Evolutionary conservation across 2,888 invertebrate species (phyloP), one percentile per base, ranked within the genome.

Genomic region (Tipula helvola): DNA sequence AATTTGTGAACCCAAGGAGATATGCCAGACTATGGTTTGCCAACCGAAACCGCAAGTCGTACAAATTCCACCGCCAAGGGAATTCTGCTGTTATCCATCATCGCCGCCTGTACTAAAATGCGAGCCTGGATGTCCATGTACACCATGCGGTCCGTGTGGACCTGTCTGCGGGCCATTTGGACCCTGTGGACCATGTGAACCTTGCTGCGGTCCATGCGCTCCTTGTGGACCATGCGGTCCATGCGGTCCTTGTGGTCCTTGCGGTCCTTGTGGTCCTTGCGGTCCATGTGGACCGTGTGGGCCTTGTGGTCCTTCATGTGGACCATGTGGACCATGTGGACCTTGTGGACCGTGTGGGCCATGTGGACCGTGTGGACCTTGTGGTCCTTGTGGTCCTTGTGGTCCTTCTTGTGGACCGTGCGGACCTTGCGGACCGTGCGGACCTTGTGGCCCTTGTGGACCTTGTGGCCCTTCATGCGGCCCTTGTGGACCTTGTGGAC

Each of bases 21-120:
- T 91, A 18, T 90, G 90, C 87, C 90, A 90, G 87, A 89, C 90
- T 13, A 89, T 91, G 86, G 88, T 91, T 71, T 91, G 91, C 86
- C 90, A 91, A 88, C 91, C 91, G 3, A 91, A 90, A 87, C 90
- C 91, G 0, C 91, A 91, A 88, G 89, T 89, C 0, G 88, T 91
- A 41, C 90, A 90, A 88, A 89, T 91, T 86, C 91, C 91, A n/a
- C 89, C 90, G n/a, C 90, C 91, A 3, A 88, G 88, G 12, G 90
- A 91, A 87, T 91, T 90, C 87, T 90, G 90, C 87, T 90, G 90
- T 87, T 90, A 90, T 88, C 89, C 90, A 10, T 90, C 90, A 57
- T 90, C 90, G 87, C 90, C 90, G 16, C 89, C 90, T 42, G 89
- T 89, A 42, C 89, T 90, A 83, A 90, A 89, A 86, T 89, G 44